Evolutionary conservation across 2,113 vertebrate species (phyloP).

Genomic region (Scolopax mira): DNA sequence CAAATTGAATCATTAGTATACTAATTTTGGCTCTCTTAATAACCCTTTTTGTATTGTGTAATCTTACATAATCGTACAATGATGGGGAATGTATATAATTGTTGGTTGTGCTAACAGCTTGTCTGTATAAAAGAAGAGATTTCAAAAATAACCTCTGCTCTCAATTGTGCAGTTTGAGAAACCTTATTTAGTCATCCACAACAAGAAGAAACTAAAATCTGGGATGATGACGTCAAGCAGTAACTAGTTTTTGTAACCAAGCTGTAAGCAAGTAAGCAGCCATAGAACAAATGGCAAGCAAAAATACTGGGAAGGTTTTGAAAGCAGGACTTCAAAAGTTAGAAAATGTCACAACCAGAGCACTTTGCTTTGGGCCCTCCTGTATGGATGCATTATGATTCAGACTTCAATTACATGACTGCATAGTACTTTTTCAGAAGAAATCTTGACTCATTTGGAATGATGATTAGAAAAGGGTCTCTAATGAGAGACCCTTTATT

Average conservation of each 20-base stretch:
- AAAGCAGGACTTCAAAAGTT: background rate
- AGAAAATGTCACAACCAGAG: background rate
- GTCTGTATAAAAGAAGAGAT: background rate
- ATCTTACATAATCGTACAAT: conserved; percentile 18
- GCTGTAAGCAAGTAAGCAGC: background rate
- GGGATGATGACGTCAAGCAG: background rate
- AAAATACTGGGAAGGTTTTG: background rate
- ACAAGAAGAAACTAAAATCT: background rate
- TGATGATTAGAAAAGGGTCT: background rate
- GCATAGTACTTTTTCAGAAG: background rate
- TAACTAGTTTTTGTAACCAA: background rate
- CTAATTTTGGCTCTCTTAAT: conserved; percentile 48
- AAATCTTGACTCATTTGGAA: background rate
- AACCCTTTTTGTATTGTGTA: conserved; percentile 20
- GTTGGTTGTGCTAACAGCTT: conserved; percentile 23
- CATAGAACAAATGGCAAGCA: background rate
- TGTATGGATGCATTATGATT: background rate
- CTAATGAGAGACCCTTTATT: background rate
- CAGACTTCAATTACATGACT: background rate
- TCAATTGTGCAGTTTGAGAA: background rate
- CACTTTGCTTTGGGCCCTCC: background rate
- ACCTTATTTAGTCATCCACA: background rate
- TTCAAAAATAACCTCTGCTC: conserved; percentile 39
- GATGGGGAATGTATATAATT: conserved; percentile 20
- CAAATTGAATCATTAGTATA: conserved; percentile 38